These are phyloP conservation scores for Crambe crambe DNA, from an alignment of 37 sponge, comb jelly and placozoan species.

Conservation along the genomic window DNA sequence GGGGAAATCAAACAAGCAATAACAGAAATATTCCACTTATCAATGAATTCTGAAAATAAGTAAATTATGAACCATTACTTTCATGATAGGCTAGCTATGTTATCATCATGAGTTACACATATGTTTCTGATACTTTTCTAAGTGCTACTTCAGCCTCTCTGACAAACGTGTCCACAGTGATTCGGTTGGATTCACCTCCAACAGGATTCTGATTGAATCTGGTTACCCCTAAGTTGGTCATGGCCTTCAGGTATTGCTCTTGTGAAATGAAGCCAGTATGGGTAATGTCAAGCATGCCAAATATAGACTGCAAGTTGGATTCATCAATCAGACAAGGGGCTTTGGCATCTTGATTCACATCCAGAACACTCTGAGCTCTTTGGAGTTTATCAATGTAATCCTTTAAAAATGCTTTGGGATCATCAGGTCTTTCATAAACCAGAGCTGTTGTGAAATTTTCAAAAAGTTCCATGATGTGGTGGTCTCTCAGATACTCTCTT, in stretches of 20 bases:
- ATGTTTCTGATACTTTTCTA: constrained; percentile 42
- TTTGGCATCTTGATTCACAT: constrained; percentile 14
- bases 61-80: background rate
- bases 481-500: constrained; percentile 69
- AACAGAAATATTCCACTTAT: background rate
- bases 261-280: constrained; percentile 70
- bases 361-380: constrained; percentile 46
- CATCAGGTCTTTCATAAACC: constrained; percentile 79
- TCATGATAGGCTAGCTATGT: background rate
- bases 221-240: constrained; percentile 63
- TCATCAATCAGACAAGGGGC: constrained; percentile 81
- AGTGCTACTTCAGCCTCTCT: constrained; percentile 64
- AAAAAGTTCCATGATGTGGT: constrained; percentile 79
- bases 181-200: constrained; percentile 66
- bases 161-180: constrained; percentile 72
- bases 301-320: constrained; percentile 80
- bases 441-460: constrained; percentile 86
- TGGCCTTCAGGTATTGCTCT: constrained; percentile 85
- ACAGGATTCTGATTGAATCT: constrained; percentile 63
- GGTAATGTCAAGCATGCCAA: constrained; percentile 88
- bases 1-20: background rate
- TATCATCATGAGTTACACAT: too few relatives aligned
- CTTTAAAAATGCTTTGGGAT: constrained; percentile 76
- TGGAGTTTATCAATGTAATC: constrained; percentile 72
- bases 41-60: background rate